A percentile compares a stretch with the other conserved stretches of the same genome.
These are phyloP conservation scores for Teleogryllus oceanicus DNA, from an alignment of 2,888 invertebrate genomes.

Conservation along the genomic window DNA sequence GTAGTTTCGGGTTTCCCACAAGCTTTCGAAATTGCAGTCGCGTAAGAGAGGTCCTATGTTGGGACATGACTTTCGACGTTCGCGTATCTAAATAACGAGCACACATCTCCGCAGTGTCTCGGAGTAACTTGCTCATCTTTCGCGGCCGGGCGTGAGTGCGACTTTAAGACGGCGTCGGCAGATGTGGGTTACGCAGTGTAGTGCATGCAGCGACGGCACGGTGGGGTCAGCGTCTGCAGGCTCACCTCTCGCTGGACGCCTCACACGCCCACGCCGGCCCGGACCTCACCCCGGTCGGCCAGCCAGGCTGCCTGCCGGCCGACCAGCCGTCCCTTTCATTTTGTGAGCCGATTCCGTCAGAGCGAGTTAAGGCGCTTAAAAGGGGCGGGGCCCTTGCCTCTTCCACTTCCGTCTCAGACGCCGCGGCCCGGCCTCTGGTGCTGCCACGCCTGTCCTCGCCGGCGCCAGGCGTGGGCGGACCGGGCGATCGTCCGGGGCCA, in stretches of 20 bases:
- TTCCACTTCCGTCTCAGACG: background rate
- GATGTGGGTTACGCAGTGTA: background rate
- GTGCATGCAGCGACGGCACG: background rate
- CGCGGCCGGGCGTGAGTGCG: no score
- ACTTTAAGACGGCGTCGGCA: background rate
- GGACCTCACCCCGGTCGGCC: background rate
- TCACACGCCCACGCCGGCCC: background rate
- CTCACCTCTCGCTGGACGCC: background rate
- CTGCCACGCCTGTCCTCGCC: background rate
- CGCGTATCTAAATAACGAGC: no score
- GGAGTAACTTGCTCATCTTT: no score
- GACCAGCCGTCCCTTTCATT: background rate
- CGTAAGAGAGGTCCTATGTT: no score
- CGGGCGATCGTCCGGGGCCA: no score
- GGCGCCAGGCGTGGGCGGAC: no score
- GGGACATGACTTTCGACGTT: no score
- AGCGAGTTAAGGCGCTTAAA: slow-evolving; percentile 34
- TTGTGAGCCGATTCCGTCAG: slow-evolving; percentile 31
- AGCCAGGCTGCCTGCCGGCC: background rate
- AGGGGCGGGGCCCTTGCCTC: background rate
- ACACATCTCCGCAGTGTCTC: no score
- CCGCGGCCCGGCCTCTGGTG: background rate
- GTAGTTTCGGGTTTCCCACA: no score
- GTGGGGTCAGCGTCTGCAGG: background rate
- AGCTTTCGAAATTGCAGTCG: no score